Evolutionary conservation across 1,140 invertebrate genomes (phyloP), one percentile per base, ranked within the genome.

Genomic region (Mizuhopecten yessoensis): DNA sequence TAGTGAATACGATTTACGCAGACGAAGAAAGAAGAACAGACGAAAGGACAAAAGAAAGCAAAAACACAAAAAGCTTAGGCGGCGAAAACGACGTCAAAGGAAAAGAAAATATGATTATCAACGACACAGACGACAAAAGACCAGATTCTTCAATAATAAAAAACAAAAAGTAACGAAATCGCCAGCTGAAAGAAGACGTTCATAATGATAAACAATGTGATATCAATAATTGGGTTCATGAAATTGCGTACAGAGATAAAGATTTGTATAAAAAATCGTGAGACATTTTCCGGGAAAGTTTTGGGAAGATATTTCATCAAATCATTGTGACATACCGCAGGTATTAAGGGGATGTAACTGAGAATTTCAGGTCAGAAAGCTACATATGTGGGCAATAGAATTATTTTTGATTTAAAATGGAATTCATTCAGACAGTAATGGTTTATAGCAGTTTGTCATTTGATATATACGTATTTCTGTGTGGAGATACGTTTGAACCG

Each of bases 1-100:
- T 34, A 90, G 91, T 75, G 91, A 92, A 90, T 91, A 86, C 34
- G 90, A 92, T 89, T 87, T 88, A 45, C 49, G 45, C n/a, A 34
- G 86, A 39, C 75, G 88, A 87, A 42, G 87, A 88, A 45, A 88
- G 33, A 88, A 57, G 39, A 89, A 90, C 45, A 88, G 89, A 89
- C 88, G 88, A 86, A 39, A 90, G 87, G 88, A 49, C 90, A 91
- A 87, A 90, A 36, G 75, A 57, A 89, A 89, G 29, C 88, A 89
- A 49, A 91, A 33, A 88, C 86, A 34, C 90, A 75, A 87, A 49
- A 86, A 75, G 87, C 75, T 45, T 87, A 88, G 92, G 42, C 34
- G 75, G 42, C 34, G 75, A 33, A 86, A 89, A 42, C 87, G 90
- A 39, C 88, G 89, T 86, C 45, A 87, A 36, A 90, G 49, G 57